Evolutionary conservation across 2,113 vertebrate species (phyloP).

Genomic region (Heptranchias perlo): DNA sequence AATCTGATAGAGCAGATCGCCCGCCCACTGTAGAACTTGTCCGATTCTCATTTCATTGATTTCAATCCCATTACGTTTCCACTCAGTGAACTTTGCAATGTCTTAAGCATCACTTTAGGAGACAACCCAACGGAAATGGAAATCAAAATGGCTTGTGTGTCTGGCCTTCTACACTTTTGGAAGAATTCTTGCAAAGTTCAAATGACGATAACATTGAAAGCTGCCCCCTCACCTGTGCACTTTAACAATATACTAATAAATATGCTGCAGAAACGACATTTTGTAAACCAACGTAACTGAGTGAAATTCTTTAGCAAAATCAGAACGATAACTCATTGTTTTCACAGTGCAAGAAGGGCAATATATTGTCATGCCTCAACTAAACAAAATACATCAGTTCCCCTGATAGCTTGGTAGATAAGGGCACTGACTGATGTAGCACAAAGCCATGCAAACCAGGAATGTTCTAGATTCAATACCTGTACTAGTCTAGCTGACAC

Average conservation of each 20-base stretch:
- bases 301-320: background rate
- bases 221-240: background rate
- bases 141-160: background rate
- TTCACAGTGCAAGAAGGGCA: no score
- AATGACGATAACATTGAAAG: background rate
- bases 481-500: no score
- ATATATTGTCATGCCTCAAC: no score
- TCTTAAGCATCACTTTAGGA: background rate
- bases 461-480: background rate
- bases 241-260: background rate
- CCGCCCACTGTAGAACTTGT: background rate
- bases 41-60: background rate
- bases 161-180: background rate
- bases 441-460: background rate
- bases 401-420: background rate
- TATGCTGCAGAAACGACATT: background rate
- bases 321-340: background rate
- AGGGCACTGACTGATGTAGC: background rate
- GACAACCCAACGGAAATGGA: background rate
- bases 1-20: background rate
- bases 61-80: background rate
- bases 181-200: background rate
- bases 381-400: background rate
- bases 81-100: background rate
- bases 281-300: background rate